Conservation (phyloP, 2,888 invertebrate genomes). For the Lottia scabra region DNA sequence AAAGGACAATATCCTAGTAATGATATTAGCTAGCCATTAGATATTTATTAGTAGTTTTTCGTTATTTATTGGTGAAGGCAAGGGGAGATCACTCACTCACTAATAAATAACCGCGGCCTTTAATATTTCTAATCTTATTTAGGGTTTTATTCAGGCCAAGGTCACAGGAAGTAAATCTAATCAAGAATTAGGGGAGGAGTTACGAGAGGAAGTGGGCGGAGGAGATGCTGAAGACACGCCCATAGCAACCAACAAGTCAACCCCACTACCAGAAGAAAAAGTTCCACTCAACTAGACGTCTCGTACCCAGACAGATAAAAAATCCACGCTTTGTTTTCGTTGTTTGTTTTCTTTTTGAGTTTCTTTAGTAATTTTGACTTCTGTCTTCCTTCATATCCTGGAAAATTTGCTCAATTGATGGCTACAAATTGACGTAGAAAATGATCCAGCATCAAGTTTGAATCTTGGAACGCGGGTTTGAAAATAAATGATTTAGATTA, state of each 20-base stretch:
- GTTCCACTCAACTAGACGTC: conserved; percentile 32
- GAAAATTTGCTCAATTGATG: no score
- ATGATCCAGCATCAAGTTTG: no score
- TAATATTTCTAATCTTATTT: neutral
- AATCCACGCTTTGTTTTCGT: no score
- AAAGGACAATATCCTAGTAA: no score
- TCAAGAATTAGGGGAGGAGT: conserved; percentile 24
- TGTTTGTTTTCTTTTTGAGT: no score
- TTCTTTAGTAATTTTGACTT: no score
- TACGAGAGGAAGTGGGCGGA: conserved; percentile 20
- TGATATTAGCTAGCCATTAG: no score
- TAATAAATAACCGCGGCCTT: neutral
- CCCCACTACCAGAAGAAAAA: conserved; percentile 49
- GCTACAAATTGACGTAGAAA: no score
- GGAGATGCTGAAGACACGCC: conserved; percentile 31
- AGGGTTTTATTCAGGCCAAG: conserved; percentile 52
- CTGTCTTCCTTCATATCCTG: no score
- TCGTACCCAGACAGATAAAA: no score
- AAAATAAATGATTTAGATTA: no score
- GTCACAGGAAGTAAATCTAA: conserved; percentile 63
- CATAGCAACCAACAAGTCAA: conserved; percentile 21
- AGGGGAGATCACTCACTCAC: neutral
- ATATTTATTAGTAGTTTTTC: neutral
- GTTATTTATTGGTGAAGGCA: neutral
- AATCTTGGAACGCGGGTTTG: no score